Base-by-base conservation (phyloP, 2,888 invertebrate genomes). In the Zygogramma bicolorata region DNA sequence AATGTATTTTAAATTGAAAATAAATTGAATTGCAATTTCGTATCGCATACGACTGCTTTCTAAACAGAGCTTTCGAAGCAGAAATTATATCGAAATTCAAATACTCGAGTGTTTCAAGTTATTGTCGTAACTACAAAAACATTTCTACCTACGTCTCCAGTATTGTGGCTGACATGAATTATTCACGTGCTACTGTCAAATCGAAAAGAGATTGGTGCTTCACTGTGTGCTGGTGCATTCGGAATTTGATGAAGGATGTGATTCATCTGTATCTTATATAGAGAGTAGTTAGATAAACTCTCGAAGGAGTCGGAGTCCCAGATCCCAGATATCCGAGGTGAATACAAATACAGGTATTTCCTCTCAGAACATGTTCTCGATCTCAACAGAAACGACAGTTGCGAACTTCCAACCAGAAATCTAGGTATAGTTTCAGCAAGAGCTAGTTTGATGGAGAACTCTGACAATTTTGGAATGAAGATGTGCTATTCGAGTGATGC, bases 141-240 rank as follows among this genome's bases (percentile, higher is more conserved):
- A 68, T 60, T 68, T 67, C 68, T 53, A 65, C 25, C 59, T 20
- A 34, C 42, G 58, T 71, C 68, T 58, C 40, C 25, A 42, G 68
- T 68, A 71, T 63, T 71, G 60, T 68, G 59, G 71, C n/a, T n/a
- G 71, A 46, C 67, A 71, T 71, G 71, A 71, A 71, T 71, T 68
- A 71, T 71, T 71, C 57, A 71, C 62, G 57, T 49, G 22, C 61
- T 59, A 27, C 40, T 57, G 46, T 42, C 59, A 62, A 68, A 71
- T 71, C 58, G 71, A 68, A 65, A 71, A 71, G 58, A 71, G 68
- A 71, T 68, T 63, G 68, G 59, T 53, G 13, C n/a, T 40, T 65
- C 62, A 60, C 40, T 70, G 25, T 46, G 31, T 53, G 20, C 25
- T 66, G 29, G 34, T 61, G 66, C 38, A 60, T 70, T 40, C 34